Evolutionary conservation across 1,140 invertebrate genomes (phyloP).

Genomic region (Macrosteles quadrilineatus): DNA sequence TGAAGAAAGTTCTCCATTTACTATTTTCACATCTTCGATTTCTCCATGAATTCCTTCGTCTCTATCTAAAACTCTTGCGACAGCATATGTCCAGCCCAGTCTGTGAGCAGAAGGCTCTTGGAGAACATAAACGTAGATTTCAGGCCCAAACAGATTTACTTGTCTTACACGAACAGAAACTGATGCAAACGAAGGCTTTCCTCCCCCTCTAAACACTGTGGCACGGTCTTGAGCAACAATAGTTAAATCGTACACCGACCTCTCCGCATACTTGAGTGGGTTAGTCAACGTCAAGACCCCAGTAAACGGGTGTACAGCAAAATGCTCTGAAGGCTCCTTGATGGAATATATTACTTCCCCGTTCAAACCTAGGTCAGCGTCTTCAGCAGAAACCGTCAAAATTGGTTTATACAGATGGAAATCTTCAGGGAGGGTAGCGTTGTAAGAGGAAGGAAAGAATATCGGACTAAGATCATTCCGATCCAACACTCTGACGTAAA

Average conservation of each 20-base stretch:
- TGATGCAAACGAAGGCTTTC: constrained; percentile 65
- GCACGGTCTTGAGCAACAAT: constrained; percentile 84
- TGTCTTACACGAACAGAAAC: constrained; percentile 76
- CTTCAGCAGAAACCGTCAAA: constrained; percentile 79
- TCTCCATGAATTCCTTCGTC: constrained; percentile 82
- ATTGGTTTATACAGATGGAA: constrained; percentile 77
- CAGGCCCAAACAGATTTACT: constrained; percentile 84
- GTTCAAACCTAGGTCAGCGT: constrained; percentile 91
- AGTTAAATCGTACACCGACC: constrained; percentile 67
- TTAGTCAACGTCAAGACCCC: constrained; percentile 84
- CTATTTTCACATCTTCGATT: constrained; percentile 78
- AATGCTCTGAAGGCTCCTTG: constrained; percentile 78
- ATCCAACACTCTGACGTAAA: constrained; percentile 78
- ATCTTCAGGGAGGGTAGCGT: constrained; percentile 83
- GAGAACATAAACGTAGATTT: constrained; percentile 75
- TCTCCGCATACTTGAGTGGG: constrained; percentile 66
- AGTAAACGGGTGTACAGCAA: constrained; percentile 88
- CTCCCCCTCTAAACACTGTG: constrained; percentile 59
- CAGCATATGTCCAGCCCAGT: constrained; percentile 83
- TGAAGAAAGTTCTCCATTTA: constrained; percentile 82
- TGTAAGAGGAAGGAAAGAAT: constrained; percentile 85
- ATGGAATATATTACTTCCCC: constrained; percentile 96
- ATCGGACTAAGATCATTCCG: constrained; percentile 90
- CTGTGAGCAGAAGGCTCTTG: constrained; percentile 81
- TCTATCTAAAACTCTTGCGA: constrained; percentile 77